These are phyloP conservation scores for Ectemnius cavifrons DNA, from an alignment of 2,888 invertebrate genomes.

Conservation along the genomic window DNA sequence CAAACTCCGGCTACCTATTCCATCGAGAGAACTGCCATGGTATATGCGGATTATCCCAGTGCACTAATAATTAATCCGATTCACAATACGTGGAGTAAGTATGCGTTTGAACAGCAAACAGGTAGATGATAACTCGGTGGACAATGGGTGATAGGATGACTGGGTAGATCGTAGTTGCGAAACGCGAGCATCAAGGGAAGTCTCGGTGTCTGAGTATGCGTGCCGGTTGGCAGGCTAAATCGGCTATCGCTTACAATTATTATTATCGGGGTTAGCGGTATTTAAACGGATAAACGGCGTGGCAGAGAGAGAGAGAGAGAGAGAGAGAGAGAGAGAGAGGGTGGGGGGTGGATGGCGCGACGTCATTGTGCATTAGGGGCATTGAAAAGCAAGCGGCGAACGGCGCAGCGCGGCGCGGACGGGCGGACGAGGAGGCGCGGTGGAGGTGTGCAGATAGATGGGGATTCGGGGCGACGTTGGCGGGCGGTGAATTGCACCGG, in stretches of 20 bases:
- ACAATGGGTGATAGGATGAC: no score
- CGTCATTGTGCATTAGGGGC: slow-evolving; percentile 45
- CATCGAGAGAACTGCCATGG: background rate
- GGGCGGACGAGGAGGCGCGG: slow-evolving; percentile 13
- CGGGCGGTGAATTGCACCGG: no score
- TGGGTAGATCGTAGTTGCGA: background rate
- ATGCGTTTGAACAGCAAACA: no score
- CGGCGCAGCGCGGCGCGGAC: slow-evolving; percentile 12
- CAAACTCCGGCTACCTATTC: background rate
- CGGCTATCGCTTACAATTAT: slow-evolving; percentile 54
- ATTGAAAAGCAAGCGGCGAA: slow-evolving; percentile 29
- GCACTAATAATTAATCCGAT: no score
- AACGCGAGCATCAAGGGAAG: background rate
- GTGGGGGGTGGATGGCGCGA: slow-evolving; percentile 37
- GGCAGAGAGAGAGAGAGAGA: background rate
- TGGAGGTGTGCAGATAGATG: background rate
- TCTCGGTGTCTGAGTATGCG: background rate
- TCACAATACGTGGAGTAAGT: no score
- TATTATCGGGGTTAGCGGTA: slow-evolving; percentile 46
- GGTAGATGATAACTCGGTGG: background rate
- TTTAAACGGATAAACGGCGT: slow-evolving; percentile 55
- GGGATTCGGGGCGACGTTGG: no score
- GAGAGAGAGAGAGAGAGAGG: background rate
- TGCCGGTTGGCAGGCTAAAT: slow-evolving; percentile 38
- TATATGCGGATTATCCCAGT: no score